Evolutionary conservation across 2,888 invertebrate species (phyloP).

Genomic region (Tetragonula carbonaria): DNA sequence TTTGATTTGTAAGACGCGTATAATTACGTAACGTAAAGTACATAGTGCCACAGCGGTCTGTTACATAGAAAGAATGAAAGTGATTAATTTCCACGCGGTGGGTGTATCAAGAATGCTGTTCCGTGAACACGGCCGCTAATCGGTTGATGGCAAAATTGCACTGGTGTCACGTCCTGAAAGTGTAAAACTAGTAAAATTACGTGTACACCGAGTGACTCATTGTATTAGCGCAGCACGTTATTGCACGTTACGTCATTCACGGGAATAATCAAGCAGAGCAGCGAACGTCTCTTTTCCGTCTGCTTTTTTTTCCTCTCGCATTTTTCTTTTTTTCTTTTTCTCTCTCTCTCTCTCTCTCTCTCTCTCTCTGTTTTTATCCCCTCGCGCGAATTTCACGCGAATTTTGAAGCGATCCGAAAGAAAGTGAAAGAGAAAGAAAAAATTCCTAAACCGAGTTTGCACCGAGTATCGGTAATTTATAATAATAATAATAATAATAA

Average conservation of each 20-base stretch:
- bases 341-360: too few species aligned
- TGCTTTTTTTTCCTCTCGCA: neutral
- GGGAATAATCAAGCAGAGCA: slow-evolving; percentile 23
- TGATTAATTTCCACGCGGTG: slow-evolving; percentile 26
- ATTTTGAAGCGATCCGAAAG: too few species aligned
- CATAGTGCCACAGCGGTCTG: neutral
- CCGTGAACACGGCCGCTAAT: slow-evolving; percentile 24
- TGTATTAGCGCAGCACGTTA: slow-evolving; percentile 39
- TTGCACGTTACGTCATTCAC: slow-evolving; percentile 52
- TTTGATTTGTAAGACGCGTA: neutral
- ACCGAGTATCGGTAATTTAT: too few species aligned
- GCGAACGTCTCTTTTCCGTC: slow-evolving; percentile 7
- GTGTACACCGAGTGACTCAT: slow-evolving; percentile 49
- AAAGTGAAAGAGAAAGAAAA: too few species aligned
- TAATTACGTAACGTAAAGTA: neutral
- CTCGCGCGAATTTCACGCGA: too few species aligned
- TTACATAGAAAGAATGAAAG: slow-evolving; percentile 8
- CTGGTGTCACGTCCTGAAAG: slow-evolving; percentile 35
- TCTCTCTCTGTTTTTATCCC: too few species aligned
- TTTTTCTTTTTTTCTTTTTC: neutral
- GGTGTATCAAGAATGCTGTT: slow-evolving; percentile 21
- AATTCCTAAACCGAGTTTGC: too few species aligned
- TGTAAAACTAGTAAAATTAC: slow-evolving; percentile 46
- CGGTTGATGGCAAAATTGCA: slow-evolving; percentile 48
- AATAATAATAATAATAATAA: too few species aligned